Evolutionary conservation across 2,888 invertebrate species (phyloP).

Genomic region (Synanthedon myopaeformis): DNA sequence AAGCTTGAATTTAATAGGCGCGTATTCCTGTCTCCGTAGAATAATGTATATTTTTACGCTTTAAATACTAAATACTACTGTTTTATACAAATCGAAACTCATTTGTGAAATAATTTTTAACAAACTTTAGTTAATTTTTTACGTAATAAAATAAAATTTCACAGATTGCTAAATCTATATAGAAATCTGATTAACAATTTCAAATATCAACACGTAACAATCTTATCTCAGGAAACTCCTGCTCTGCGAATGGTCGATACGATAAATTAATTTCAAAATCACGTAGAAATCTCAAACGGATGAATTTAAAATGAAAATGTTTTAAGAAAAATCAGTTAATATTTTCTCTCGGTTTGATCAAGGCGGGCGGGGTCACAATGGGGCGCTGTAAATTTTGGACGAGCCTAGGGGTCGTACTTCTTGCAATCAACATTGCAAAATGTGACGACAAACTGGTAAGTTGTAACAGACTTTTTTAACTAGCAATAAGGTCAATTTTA

Average conservation of each 20-base stretch:
- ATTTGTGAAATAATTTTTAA: no score
- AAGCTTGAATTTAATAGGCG: no score
- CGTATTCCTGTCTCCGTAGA: no score
- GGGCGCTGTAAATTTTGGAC: conserved; percentile 42
- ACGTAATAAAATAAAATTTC: no score
- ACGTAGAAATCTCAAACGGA: conserved; percentile 9
- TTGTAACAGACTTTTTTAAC: background rate
- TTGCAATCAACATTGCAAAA: conserved; percentile 28
- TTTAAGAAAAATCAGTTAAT: conserved; percentile 10
- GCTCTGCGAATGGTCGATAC: background rate
- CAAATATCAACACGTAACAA: conserved; percentile 15
- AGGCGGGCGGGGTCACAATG: conserved; percentile 29
- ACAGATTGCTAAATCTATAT: no score
- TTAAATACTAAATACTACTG: no score
- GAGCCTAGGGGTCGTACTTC: conserved; percentile 36
- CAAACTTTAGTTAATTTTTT: no score
- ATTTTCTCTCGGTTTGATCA: conserved; percentile 11
- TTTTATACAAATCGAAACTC: no score
- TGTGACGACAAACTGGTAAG: conserved; percentile 35
- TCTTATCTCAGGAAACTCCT: conserved; percentile 15
- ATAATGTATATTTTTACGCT: no score
- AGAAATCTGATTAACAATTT: no score
- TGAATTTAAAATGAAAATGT: background rate
- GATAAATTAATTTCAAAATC: conserved; percentile 5
- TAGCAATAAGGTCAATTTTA: no score